Evolutionary conservation across 1,140 invertebrate species (phyloP), one percentile per base, ranked within the genome.

Genomic region (Hyphantria cunea): DNA sequence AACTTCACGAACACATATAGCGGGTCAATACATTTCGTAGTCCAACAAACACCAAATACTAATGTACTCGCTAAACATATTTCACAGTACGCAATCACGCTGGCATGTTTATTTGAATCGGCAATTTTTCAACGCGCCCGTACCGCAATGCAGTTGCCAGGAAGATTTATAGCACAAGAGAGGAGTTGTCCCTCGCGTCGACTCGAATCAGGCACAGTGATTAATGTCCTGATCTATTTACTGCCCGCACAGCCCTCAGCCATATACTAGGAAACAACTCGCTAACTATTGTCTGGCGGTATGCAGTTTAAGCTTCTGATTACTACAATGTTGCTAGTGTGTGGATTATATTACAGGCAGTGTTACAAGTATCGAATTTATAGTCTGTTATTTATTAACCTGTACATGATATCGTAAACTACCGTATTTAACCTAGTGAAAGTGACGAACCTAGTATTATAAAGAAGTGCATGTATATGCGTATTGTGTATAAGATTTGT

Each of bases 101-200:
- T 72, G 80, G 78, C 76, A 78, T 82, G 82, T 83, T 84, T 83
- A 84, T 84, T 86, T 77, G 68, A 81, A 84, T 87, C 80, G 78
- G 78, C 73, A 84, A 82, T 86, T 84, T 86, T 81, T 84, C 80
- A 82, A 74, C 68, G 74, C 70, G 55, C 70, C 64, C 71, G 80
- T 78, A 76, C 74, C 73, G 82, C 83, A 84, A 68, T 85, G 81
- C 80, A 80, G 80, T 86, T 76, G 77, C 78, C 64, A 67, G 66
- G 51, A 70, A 84, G 83, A 88, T 88, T 88, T 88, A 88, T 86
- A 65, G 74, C 76, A 71, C 51, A 60, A 70, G 66, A 69, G 74
- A 77, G 61, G 47, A 64, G 50, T 66, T 80, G 70, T 72, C 78
- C 74, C 76, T 69, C 77, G 68, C 44, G 75, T 68, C 74, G 72